Conservation (phyloP, 2,797 vertebrate species). For the Acanthornis magna region DNA sequence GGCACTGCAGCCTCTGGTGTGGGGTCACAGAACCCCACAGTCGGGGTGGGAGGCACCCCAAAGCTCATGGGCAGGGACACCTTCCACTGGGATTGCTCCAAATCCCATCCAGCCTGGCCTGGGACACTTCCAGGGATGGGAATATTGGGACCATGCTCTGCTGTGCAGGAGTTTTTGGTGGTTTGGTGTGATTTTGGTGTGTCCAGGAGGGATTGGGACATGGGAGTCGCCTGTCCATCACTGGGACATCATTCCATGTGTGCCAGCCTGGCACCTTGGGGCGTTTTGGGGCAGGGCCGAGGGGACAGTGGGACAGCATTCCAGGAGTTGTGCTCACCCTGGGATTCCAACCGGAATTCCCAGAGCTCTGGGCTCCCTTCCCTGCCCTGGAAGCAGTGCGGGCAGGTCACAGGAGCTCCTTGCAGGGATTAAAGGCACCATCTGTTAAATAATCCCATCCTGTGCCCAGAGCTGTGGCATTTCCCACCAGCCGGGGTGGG, state of each 20-base stretch:
- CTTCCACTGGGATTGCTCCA: not conserved
- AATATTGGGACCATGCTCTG: fast-evolving
- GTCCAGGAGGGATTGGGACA: fast-evolving
- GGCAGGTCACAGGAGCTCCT: not conserved
- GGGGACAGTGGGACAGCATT: fast-evolving
- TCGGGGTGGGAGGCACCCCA: not conserved
- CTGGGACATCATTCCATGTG: fast-evolving
- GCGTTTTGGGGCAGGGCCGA: fast-evolving
- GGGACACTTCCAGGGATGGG: not conserved
- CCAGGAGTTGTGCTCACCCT: fast-evolving
- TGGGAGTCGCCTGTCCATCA: fast-evolving
- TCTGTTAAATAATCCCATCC: not conserved
- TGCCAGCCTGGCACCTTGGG: not conserved
- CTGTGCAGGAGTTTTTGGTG: fast-evolving
- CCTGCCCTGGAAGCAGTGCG: not conserved
- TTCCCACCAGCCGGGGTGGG: fast-evolving
- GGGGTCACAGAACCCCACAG: fast-evolving
- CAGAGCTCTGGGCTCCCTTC: fast-evolving
- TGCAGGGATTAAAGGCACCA: not conserved
- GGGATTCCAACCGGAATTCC: fast-evolving
- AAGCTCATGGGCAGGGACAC: not conserved
- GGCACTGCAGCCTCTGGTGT: not conserved
- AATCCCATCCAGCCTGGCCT: fast-evolving
- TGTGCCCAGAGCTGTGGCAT: fast-evolving
- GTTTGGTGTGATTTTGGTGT: fast-evolving